A percentile compares a stretch with the other conserved stretches of the same genome.
Conservation (phyloP, 2,888 invertebrate species). For the Oeneis ivallda region DNA sequence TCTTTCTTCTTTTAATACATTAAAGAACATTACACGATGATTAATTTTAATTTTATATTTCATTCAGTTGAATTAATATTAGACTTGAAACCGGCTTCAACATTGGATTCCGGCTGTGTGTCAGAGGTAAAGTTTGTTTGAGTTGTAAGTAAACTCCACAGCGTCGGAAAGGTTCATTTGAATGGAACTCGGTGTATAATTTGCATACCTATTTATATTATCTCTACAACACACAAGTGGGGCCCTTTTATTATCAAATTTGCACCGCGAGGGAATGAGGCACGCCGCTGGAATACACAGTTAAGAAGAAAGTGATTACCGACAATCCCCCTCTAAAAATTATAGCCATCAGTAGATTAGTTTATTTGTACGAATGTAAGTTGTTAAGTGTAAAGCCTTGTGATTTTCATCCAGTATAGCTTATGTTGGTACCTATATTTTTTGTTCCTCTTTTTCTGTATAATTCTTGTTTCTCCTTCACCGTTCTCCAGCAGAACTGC, state of each 20-base stretch:
- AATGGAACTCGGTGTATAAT: conserved; percentile 76
- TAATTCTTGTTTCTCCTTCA: no score
- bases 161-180: conserved; percentile 77
- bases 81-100: not conserved
- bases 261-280: conserved; percentile 66
- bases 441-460: no score
- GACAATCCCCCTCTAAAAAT: conserved; percentile 39
- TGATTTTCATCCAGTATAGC: not conserved
- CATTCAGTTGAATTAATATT: not conserved
- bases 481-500: no score
- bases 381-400: not conserved
- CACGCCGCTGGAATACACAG: conserved; percentile 71
- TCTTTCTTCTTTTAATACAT: no score
- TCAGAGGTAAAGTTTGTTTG: conserved; percentile 43
- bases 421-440: not conserved
- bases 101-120: conserved; percentile 25
- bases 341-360: conserved; percentile 15
- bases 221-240: conserved; percentile 80
- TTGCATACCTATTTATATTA: conserved; percentile 82
- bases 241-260: conserved; percentile 80
- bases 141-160: conserved; percentile 71
- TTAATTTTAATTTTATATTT: not conserved
- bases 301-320: conserved; percentile 73
- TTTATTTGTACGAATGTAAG: conserved; percentile 7
- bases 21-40: not conserved